Conservation (phyloP, 2,888 invertebrate species). For the Agonopterix alstromeriana region DNA sequence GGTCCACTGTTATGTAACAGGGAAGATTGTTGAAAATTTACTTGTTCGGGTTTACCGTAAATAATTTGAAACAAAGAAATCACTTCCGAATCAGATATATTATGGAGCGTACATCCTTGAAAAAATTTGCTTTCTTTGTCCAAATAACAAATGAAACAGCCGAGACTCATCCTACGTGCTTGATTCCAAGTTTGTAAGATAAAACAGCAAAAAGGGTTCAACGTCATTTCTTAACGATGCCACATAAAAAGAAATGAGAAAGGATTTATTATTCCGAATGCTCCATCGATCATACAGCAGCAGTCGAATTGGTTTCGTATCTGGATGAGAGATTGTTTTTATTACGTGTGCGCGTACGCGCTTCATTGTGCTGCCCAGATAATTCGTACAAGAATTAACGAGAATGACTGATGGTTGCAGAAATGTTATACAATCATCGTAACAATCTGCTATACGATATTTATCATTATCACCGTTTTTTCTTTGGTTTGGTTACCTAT, state of each 20-base stretch:
- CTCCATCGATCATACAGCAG: constrained; percentile 17
- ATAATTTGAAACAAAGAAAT: too few relatives aligned
- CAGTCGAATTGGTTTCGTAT: constrained; percentile 15
- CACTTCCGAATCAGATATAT: too few relatives aligned
- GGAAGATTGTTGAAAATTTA: neutral
- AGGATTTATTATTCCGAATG: constrained; percentile 15
- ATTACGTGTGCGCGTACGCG: constrained; percentile 4
- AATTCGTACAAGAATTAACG: constrained; percentile 11
- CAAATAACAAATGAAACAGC: too few relatives aligned
- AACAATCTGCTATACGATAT: constrained; percentile 8
- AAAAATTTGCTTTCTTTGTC: too few relatives aligned
- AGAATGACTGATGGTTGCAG: constrained; percentile 12
- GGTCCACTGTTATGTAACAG: constrained; percentile 23
- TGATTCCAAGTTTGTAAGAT: too few relatives aligned
- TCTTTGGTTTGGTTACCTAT: too few relatives aligned
- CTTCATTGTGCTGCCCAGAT: constrained; percentile 3
- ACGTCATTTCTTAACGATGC: neutral
- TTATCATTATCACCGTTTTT: constrained; percentile 3
- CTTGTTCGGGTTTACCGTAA: constrained; percentile 5
- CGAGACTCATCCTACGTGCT: too few relatives aligned
- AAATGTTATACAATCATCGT: constrained; percentile 11
- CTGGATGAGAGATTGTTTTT: constrained; percentile 13
- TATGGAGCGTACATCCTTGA: too few relatives aligned
- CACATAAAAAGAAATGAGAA: constrained; percentile 8
- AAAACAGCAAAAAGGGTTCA: neutral